Evolutionary conservation across 2,888 invertebrate species (phyloP), one percentile per base, ranked within the genome.

Genomic region (Mystacides longicornis): DNA sequence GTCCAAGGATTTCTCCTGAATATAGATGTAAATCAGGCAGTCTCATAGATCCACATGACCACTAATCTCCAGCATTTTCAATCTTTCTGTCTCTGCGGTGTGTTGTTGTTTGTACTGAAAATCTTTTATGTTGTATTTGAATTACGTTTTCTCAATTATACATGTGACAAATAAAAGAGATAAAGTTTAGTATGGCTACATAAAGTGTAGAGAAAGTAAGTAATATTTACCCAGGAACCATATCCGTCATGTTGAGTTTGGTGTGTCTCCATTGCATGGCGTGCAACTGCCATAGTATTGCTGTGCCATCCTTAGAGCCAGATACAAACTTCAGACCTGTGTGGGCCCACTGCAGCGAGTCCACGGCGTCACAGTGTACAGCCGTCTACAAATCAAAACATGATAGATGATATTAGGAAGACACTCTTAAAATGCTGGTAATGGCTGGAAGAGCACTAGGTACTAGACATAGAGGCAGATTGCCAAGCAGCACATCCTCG

Each of bases 311-410:
- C 68, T 93, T 93, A 65, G 93, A 91, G 9, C 97, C 98, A 18
- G 93, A 95, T 57, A 96, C 85, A 71, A 99, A 96, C 60, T 87
- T 80, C 52, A 94, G 78, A 0, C 91, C 90, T 43, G 79, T 77
- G 71, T 95, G 93, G 42, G 94, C 89, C 92, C 98, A 99, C 65
- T 93, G 89, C 52, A 99, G 88, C 54, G 93, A 93, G 75, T 99
- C 97, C 22, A 98, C 96, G 1, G 92, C 85, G 71, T 97, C 97
- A 1, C 80, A 77, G 69, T 95, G 94, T n/a, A 84, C 85, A 60
- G 89, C 86, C 27, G 82, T 80, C 72, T 92, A 89, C 18, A 46
- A 52, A 5, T 19, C 49, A 52, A 31, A 18, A 49, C 14, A 27
- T 5, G 20, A 2, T 2, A 19, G 4, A 19, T n/a, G 21, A 22